Conservation (phyloP, 2,113 vertebrate species). For the Saccopteryx leptura region DNA sequence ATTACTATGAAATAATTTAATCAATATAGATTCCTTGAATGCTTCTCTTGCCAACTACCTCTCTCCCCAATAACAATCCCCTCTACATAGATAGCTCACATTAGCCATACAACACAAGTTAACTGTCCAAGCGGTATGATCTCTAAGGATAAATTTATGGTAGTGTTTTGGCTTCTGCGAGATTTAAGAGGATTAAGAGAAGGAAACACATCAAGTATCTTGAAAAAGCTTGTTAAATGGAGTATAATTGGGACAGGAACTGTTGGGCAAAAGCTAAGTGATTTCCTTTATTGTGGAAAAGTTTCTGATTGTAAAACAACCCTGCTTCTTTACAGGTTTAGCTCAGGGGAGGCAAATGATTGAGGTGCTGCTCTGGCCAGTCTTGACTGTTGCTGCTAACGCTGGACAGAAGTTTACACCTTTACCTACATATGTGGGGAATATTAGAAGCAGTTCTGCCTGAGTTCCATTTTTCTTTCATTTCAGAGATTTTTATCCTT, state of each 20-base stretch:
- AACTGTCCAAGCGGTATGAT: background rate
- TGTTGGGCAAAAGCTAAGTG: background rate
- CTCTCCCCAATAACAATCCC: background rate
- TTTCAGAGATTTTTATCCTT: background rate
- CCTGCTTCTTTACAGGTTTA: background rate
- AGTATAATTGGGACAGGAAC: background rate
- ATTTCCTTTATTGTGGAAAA: background rate
- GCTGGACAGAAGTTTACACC: background rate
- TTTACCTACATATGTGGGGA: background rate
- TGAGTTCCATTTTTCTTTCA: background rate
- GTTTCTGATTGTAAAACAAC: background rate
- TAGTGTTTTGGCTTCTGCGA: background rate
- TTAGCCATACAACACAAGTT: background rate
- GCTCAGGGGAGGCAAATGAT: background rate
- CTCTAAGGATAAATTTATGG: background rate
- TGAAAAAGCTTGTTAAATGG: background rate
- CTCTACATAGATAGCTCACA: background rate
- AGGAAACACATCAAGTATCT: background rate
- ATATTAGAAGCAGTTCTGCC: background rate
- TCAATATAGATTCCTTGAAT: background rate
- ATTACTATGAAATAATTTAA: conserved; percentile 37
- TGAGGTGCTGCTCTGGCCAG: no score
- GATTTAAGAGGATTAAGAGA: background rate
- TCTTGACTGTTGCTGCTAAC: background rate
- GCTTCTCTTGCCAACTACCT: background rate